Percentiles rank a stretch among this genome's conserved stretches.
phyloP scores from a whole-genome alignment of 2,888 invertebrate species.

The Kryphioiulus occultus region DNA sequence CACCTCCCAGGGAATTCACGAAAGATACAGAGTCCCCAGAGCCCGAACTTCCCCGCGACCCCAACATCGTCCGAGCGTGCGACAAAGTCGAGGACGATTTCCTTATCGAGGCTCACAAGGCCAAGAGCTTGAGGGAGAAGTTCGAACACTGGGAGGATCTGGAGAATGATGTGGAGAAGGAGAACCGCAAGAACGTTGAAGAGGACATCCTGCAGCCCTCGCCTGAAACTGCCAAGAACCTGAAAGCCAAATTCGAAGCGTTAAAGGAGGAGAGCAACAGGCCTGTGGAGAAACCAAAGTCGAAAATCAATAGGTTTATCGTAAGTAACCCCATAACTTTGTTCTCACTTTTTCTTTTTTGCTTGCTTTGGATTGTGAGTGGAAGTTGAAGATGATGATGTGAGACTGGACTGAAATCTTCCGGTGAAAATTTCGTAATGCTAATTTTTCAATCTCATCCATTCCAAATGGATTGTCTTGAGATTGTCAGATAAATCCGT shows the following conservation, averaged over 20 bases:
- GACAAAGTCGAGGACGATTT: conserved; percentile 73
- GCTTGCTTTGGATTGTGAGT: conserved; percentile 18
- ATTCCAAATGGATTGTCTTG: too few species aligned
- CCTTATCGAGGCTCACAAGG: conserved; percentile 76
- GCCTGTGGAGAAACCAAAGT: conserved; percentile 65
- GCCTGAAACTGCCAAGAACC: conserved; percentile 78
- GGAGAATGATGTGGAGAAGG: conserved; percentile 55
- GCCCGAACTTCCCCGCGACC: conserved; percentile 56
- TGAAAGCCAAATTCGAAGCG: conserved; percentile 87
- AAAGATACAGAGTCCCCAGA: conserved; percentile 55
- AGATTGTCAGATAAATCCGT: too few species aligned
- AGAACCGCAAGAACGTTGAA: conserved; percentile 56
- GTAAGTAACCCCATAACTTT: conserved; percentile 69
- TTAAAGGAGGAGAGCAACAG: conserved; percentile 69
- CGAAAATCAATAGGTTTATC: conserved; percentile 90
- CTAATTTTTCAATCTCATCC: too few species aligned
- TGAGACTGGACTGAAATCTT: neutral
- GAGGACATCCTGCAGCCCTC: conserved; percentile 62
- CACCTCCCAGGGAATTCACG: conserved; percentile 82
- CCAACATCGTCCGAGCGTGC: conserved; percentile 66
- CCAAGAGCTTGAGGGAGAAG: conserved; percentile 82
- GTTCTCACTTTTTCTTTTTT: neutral
- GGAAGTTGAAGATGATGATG: neutral
- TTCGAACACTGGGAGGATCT: conserved; percentile 82
- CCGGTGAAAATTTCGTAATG: too few species aligned